Conservation (phyloP, 2,797 vertebrate genomes). For the Gymnothorax reevesii region DNA sequence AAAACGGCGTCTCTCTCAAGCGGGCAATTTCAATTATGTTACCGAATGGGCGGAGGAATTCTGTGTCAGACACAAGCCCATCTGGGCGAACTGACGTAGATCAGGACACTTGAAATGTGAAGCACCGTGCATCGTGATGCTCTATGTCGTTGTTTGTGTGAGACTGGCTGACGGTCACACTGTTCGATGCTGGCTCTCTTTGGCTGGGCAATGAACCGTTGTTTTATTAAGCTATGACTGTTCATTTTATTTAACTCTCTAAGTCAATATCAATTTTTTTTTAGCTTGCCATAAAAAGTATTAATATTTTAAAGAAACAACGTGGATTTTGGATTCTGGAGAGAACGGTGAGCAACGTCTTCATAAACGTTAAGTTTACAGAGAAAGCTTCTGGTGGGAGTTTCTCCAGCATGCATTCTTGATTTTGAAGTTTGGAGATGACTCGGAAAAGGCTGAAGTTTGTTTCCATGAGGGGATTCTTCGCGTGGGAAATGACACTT, state of each 20-base stretch:
- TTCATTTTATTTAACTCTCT: constrained; percentile 33
- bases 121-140: constrained; percentile 32
- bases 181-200: constrained; percentile 6
- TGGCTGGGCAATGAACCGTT: constrained; percentile 7
- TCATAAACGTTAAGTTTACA: constrained; percentile 51
- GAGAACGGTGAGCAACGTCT: constrained; percentile 40
- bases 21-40: constrained; percentile 17
- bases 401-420: constrained; percentile 34
- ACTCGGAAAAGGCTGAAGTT: constrained; percentile 43
- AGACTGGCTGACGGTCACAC: neutral
- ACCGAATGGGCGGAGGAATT: constrained; percentile 35
- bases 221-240: neutral
- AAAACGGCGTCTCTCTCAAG: constrained; percentile 19
- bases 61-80: constrained; percentile 46
- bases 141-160: neutral
- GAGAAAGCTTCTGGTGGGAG: constrained; percentile 23
- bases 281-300: constrained; percentile 11
- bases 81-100: constrained; percentile 41
- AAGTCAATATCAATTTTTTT: constrained; percentile 31
- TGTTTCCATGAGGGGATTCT: constrained; percentile 49
- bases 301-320: constrained; percentile 11
- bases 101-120: constrained; percentile 38
- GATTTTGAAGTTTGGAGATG: constrained; percentile 46
- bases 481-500: constrained; percentile 52
- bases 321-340: constrained; percentile 34